These are phyloP conservation scores for Drosophila mayri DNA, from an alignment of 1,140 invertebrate species.

Conservation along the genomic window DNA sequence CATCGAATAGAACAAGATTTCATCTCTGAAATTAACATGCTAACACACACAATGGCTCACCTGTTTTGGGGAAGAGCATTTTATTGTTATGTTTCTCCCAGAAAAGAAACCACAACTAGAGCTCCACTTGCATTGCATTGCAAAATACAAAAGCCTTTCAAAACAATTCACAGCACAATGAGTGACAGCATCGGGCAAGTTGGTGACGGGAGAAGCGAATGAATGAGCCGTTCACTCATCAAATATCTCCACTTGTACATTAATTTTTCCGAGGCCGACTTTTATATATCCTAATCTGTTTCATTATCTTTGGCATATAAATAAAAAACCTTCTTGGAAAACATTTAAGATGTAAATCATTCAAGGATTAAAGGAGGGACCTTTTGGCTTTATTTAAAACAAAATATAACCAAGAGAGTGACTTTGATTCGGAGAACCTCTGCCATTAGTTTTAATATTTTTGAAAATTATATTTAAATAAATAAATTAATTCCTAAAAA, in stretches of 20 bases:
- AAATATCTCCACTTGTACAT: conserved; percentile 26
- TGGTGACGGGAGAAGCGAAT: conserved; percentile 21
- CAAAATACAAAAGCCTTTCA: conserved; percentile 55
- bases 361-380: not conserved
- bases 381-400: too few relatives aligned
- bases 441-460: not conserved
- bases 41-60: conserved; percentile 21
- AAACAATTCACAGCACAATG: conserved; percentile 32
- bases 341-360: not conserved
- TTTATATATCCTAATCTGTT: not conserved
- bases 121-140: conserved; percentile 40
- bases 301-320: not conserved
- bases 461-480: not conserved
- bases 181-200: conserved; percentile 22
- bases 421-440: too few relatives aligned
- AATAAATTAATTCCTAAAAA: not conserved
- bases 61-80: conserved; percentile 4
- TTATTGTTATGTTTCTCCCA: conserved; percentile 6
- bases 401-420: not conserved
- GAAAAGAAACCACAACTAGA: conserved; percentile 39
- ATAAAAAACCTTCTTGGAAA: not conserved
- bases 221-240: conserved; percentile 40
- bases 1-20: conserved; percentile 8
- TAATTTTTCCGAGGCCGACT: not conserved
- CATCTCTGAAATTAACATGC: conserved; percentile 15